phyloP scores from a whole-genome alignment of 1,140 invertebrate species.

The Triops cancriformis region DNA sequence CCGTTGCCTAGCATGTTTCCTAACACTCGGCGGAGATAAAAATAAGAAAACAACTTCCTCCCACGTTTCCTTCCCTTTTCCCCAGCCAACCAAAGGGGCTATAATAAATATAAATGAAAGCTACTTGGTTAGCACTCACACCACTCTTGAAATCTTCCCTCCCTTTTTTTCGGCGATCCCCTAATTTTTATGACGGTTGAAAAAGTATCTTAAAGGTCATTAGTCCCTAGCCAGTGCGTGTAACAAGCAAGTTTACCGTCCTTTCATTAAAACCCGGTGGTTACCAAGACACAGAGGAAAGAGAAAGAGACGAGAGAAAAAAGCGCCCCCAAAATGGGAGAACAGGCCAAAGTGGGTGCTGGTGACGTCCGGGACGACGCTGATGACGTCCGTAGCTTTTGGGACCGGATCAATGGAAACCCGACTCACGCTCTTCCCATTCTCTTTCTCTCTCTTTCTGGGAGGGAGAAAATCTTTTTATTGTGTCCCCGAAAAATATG shows the following conservation, averaged over 20 bases:
- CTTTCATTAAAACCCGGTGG: not conserved
- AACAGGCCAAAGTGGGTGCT: not conserved
- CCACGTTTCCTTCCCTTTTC: too few relatives aligned
- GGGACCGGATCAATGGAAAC: constrained; percentile 2
- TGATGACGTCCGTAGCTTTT: not conserved
- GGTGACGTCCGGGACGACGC: constrained; percentile 2
- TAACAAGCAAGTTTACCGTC: not conserved
- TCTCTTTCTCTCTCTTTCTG: not conserved
- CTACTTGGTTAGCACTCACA: too few relatives aligned
- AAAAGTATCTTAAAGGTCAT: not conserved
- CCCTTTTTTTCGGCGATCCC: too few relatives aligned
- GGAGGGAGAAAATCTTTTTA: not conserved
- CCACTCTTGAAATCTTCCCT: too few relatives aligned
- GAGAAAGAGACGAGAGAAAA: not conserved
- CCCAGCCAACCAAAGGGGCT: too few relatives aligned
- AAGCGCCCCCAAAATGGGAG: not conserved
- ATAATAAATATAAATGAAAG: too few relatives aligned
- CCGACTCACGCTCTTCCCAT: constrained; percentile 8
- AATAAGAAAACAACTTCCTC: too few relatives aligned
- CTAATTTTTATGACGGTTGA: too few relatives aligned
- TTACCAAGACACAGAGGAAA: too few relatives aligned
- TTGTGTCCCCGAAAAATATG: not conserved
- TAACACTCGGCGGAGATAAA: too few relatives aligned
- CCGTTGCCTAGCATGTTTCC: too few relatives aligned
- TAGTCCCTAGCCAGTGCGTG: not conserved